A percentile compares a stretch with the other conserved stretches of the same genome.
Evolutionary conservation across 35 echinoderm and acorn worm species (phyloP).

Genomic region (Ptychodera flava): DNA sequence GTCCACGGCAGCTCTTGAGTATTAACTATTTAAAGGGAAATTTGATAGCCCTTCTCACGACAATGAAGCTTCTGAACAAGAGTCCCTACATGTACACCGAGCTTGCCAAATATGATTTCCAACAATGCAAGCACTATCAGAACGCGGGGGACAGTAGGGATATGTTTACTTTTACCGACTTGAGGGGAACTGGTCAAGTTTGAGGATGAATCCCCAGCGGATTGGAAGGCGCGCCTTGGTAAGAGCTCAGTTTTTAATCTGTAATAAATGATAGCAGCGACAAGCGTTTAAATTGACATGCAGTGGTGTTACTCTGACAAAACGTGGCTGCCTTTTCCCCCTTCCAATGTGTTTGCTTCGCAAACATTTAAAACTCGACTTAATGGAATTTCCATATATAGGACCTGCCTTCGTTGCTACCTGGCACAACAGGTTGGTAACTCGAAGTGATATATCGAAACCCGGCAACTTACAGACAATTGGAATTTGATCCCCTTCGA

Average conservation of each 20-base stretch:
- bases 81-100: not conserved
- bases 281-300: not conserved
- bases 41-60: not conserved
- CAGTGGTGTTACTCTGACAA: not conserved
- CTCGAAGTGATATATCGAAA: too few relatives aligned
- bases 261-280: not conserved
- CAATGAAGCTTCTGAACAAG: not conserved
- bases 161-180: too few relatives aligned
- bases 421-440: too few relatives aligned
- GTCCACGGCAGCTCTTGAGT: too few relatives aligned
- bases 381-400: not conserved
- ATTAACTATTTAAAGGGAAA: not conserved
- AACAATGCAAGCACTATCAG: not conserved
- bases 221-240: not conserved
- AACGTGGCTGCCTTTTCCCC: not conserved
- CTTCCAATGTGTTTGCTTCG: not conserved
- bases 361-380: not conserved
- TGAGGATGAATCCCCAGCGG: too few relatives aligned
- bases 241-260: not conserved
- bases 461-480: too few relatives aligned
- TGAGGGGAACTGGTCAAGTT: too few relatives aligned
- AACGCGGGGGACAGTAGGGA: too few relatives aligned
- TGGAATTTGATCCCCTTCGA: too few relatives aligned
- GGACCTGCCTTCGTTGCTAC: too few relatives aligned
- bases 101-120: not conserved